phyloP scores from a whole-genome alignment of 2,797 vertebrate species.

The Dicrostonyx torquatus region DNA sequence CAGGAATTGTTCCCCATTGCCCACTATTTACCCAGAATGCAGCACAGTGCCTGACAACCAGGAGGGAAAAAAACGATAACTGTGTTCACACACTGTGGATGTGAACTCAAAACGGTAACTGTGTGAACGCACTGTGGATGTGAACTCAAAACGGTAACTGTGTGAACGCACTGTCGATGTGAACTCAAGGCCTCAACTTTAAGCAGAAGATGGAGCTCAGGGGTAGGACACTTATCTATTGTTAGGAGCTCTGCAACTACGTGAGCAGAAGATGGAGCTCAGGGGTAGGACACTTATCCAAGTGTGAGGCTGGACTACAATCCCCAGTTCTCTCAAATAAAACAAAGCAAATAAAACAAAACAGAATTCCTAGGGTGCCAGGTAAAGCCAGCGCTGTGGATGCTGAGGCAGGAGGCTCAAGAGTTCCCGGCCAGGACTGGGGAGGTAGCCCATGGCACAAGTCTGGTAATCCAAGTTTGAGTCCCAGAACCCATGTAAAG shows the following conservation, averaged over 20 bases:
- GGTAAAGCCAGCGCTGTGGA: neutral
- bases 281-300: neutral
- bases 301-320: neutral
- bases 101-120: too few relatives aligned
- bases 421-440: neutral
- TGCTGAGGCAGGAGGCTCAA: neutral
- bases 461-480: neutral
- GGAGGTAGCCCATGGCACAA: neutral
- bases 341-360: neutral
- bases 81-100: neutral
- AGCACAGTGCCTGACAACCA: too few relatives aligned
- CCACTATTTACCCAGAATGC: neutral
- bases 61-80: neutral
- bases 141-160: neutral
- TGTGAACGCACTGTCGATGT: too few relatives aligned
- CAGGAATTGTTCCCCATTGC: neutral
- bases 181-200: neutral
- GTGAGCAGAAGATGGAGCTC: neutral
- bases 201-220: neutral
- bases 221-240: neutral
- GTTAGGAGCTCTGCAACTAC: too few relatives aligned
- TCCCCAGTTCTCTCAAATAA: neutral
- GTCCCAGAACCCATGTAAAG: neutral
- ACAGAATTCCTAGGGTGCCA: neutral
- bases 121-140: neutral